A percentile compares a stretch with the other conserved stretches of the same genome.
Evolutionary conservation across 64 coral and sea anemone species (phyloP).

Genomic region (Porites australiensis): DNA sequence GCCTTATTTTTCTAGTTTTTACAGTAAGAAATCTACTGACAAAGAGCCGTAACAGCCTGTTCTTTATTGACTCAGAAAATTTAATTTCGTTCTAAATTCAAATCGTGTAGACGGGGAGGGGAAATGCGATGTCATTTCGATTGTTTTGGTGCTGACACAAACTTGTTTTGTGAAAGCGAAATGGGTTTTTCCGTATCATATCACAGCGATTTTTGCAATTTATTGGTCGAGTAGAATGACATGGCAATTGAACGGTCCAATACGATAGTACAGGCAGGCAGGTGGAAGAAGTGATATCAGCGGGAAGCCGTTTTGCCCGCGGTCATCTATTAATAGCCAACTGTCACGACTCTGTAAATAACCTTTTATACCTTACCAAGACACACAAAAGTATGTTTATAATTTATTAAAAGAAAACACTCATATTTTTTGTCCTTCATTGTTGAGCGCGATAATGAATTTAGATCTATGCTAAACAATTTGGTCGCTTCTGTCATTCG

Average conservation of each 20-base stretch:
- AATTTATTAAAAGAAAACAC: slow-evolving; percentile 4
- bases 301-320: slow-evolving; percentile 26
- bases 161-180: background rate
- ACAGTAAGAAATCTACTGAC: background rate
- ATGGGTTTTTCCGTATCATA: slow-evolving; percentile 34
- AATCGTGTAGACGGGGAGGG: slow-evolving; percentile 11
- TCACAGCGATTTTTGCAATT: slow-evolving; percentile 2
- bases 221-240: background rate
- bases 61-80: slow-evolving; percentile 39
- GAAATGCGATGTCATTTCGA: slow-evolving; percentile 29
- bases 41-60: background rate
- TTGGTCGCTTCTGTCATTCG: background rate
- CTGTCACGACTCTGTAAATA: slow-evolving; percentile 9
- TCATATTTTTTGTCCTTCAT: slow-evolving; percentile 6
- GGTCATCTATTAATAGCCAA: slow-evolving; percentile 28
- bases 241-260: slow-evolving; percentile 20
- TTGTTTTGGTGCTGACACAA: slow-evolving; percentile 15
- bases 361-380: background rate
- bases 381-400: background rate
- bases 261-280: background rate
- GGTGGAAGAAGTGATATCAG: background rate
- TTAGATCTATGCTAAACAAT: background rate
- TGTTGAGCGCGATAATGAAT: background rate
- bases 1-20: background rate
- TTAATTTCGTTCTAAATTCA: slow-evolving; percentile 27